Base-by-base conservation (phyloP, 2,888 invertebrate species). In the Cremastinae sp. region DNA sequence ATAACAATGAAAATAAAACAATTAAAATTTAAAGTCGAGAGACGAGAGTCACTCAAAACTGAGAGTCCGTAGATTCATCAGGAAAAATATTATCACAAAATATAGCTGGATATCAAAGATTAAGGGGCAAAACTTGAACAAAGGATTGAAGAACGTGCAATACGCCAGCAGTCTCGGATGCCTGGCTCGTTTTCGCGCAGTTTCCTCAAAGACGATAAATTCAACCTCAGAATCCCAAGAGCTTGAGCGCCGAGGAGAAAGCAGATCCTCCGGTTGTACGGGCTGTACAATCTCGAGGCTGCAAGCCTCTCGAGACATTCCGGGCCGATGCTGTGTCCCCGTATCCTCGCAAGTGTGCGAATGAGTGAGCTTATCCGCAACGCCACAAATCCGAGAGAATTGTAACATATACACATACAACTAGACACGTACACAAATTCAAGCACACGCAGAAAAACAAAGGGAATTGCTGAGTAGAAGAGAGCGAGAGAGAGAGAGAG, bases 271-370 rank as follows among this genome's bases (percentile, higher is more conserved):
- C 28, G 41, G 16, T n/a, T 43, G 35, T 55, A 68, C 53, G 55
- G 55, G 47, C 37, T 62, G 68, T 68, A 61, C 74, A 68, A 68
- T 74, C 74, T 68, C 41, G 56, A 62, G 56, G 56, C 73, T 73
- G 65, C 73, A 73, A 73, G 28, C 53, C 74, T 61, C 68, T 56
- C 61, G 62, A 61, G 68, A 56, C 66, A 68, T 55, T 68, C 39
- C 55, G 22, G 9, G 43, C 20, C 39, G n/a, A 73, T 41, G 28
- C 43, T 14, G 55, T 61, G 49, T 55, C 53, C 59, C 61, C 35
- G 55, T 68, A 5, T 59, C 8, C 41, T 74, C 56, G 74, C 47
- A 53, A 66, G 59, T 68, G 74, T 62, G 74, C 51, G 51, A 64
- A 69, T 39, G 43, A 59, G 56, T 35, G 35, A 47, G 61, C 71